Evolutionary conservation across 2,113 vertebrate species (phyloP).

Genomic region (Callorhinus ursinus): DNA sequence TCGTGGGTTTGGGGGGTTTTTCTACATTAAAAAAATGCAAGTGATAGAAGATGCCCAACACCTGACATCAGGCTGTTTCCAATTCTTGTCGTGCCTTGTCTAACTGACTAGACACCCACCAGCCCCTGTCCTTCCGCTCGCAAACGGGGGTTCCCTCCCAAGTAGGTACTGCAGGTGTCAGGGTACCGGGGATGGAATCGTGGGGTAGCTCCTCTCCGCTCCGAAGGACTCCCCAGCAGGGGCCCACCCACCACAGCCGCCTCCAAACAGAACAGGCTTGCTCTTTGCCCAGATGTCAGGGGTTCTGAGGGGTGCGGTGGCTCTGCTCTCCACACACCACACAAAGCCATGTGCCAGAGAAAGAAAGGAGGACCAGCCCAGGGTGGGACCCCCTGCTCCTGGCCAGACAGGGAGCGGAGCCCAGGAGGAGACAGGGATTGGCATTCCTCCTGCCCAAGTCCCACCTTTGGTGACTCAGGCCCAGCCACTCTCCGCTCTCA

Average conservation of each 20-base stretch:
- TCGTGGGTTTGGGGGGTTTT: not conserved
- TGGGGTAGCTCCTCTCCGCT: not conserved
- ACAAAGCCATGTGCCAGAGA: not conserved
- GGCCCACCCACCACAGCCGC: not conserved
- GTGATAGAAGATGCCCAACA: too few relatives aligned
- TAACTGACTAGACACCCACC: too few relatives aligned
- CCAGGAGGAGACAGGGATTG: not conserved
- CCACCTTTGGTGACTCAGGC: slow-evolving; percentile 62
- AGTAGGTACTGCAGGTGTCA: not conserved
- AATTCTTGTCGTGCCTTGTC: not conserved
- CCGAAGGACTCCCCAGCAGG: not conserved
- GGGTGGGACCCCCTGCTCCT: not conserved
- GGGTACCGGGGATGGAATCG: not conserved
- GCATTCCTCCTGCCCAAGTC: not conserved
- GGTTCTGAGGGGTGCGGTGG: not conserved
- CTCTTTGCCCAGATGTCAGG: not conserved
- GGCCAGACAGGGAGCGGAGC: not conserved
- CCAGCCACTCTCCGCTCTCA: not conserved
- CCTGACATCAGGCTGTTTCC: not conserved
- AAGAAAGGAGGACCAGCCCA: not conserved
- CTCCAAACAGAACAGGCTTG: not conserved
- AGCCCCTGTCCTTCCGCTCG: not conserved
- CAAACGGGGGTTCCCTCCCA: not conserved
- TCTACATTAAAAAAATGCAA: not conserved
- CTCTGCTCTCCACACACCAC: not conserved